Evolutionary conservation across 1,140 invertebrate genomes (phyloP).

Genomic region (Bradynema listronoti): DNA sequence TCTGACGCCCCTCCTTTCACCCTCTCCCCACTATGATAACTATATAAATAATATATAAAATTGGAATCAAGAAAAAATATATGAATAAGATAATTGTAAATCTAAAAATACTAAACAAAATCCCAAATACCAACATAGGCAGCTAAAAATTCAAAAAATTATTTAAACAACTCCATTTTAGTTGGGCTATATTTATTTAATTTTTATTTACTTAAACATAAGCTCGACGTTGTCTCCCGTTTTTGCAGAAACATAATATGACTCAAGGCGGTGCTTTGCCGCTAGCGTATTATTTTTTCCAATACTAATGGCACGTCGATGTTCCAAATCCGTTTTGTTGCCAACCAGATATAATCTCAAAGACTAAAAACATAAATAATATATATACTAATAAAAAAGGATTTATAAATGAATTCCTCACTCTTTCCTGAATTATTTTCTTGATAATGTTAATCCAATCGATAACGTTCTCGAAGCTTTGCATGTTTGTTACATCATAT

Average conservation of each 20-base stretch:
- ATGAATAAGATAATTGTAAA: conserved; percentile 6
- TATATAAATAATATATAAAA: too few relatives aligned
- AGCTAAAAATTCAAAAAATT: conserved; percentile 28
- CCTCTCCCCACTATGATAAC: too few relatives aligned
- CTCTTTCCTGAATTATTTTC: conserved; percentile 60
- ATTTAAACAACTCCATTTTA: conserved; percentile 8
- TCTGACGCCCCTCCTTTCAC: too few relatives aligned
- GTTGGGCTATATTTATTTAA: background rate
- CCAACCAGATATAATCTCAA: conserved; percentile 72
- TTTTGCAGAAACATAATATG: conserved; percentile 74
- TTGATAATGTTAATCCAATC: conserved; percentile 70
- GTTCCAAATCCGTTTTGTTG: conserved; percentile 81
- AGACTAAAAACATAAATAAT: conserved; percentile 46
- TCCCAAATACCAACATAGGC: conserved; percentile 9
- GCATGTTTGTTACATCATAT: conserved; percentile 76
- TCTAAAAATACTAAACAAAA: conserved; percentile 3
- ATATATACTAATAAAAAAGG: conserved; percentile 4
- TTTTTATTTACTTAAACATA: conserved; percentile 42
- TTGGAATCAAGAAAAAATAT: conserved; percentile 60
- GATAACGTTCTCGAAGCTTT: conserved; percentile 72
- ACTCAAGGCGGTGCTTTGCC: conserved; percentile 69
- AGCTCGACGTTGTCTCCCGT: conserved; percentile 75
- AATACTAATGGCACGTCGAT: conserved; percentile 71
- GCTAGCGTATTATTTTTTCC: conserved; percentile 74
- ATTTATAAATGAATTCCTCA: background rate